These are phyloP conservation scores for Sula dactylatra DNA, from an alignment of 2,113 vertebrate genomes.

Conservation along the genomic window DNA sequence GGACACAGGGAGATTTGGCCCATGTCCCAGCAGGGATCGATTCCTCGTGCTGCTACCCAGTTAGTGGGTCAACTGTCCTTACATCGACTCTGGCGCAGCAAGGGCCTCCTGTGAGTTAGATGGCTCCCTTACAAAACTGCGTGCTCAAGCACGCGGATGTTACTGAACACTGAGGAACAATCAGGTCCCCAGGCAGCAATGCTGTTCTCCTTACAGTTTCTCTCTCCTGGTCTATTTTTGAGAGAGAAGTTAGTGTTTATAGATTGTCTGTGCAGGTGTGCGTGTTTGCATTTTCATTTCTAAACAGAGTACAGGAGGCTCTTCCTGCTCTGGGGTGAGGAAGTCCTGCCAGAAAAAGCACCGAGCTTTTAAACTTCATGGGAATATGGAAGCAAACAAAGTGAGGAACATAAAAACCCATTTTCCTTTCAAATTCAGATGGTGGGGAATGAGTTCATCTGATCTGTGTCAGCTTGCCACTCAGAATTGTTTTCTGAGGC, in stretches of 20 bases:
- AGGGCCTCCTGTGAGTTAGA: neutral
- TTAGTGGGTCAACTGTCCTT: neutral
- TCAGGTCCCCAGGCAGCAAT: neutral
- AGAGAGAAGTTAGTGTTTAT: neutral
- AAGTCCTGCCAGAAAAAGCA: neutral
- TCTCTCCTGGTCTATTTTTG: neutral
- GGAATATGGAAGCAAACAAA: neutral
- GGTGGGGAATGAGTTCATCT: neutral
- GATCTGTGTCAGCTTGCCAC: neutral
- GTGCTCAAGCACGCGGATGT: neutral
- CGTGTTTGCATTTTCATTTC: neutral
- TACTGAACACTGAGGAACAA: neutral
- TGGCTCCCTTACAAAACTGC: neutral
- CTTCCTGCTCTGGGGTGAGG: neutral
- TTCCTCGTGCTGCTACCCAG: neutral
- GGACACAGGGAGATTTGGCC: neutral
- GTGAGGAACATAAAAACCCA: neutral
- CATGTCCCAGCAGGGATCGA: accelerated
- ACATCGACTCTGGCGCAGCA: neutral
- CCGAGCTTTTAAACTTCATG: neutral
- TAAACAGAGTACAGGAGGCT: neutral
- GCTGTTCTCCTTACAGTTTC: neutral
- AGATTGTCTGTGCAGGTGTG: neutral
- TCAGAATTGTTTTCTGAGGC: neutral
- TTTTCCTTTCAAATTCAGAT: neutral